Evolutionary conservation across 2,113 vertebrate species (phyloP).

Genomic region (Cebidichthys violaceus): DNA sequence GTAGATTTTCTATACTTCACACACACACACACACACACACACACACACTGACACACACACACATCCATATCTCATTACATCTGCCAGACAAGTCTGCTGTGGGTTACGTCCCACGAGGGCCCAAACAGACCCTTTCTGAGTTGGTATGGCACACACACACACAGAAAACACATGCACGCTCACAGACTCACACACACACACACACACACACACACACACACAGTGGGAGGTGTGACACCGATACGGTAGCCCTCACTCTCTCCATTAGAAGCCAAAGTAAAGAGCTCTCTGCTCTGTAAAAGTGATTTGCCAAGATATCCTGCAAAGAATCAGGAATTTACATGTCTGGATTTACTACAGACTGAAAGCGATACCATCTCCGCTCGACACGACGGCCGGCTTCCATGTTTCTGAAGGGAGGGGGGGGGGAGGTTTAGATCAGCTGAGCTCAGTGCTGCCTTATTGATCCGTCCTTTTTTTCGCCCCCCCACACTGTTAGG

Average conservation of each 20-base stretch:
- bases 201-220: slow-evolving; percentile 42
- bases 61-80: slow-evolving; percentile 73
- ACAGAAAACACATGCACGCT: slow-evolving; percentile 11
- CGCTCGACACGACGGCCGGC: slow-evolving; percentile 38
- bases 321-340: slow-evolving; percentile 79
- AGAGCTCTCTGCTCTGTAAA: slow-evolving; percentile 79
- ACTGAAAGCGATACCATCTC: slow-evolving; percentile 71
- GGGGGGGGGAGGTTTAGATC: slow-evolving; percentile 19
- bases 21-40: slow-evolving; percentile 28
- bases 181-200: slow-evolving; percentile 1
- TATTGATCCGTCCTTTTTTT: slow-evolving; percentile 35
- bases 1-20: slow-evolving; percentile 49
- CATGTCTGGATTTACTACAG: slow-evolving; percentile 77
- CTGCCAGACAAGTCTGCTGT: slow-evolving; percentile 75
- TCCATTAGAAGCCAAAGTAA: slow-evolving; percentile 79
- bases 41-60: slow-evolving; percentile 31
- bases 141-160: slow-evolving; percentile 37
- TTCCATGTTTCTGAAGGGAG: slow-evolving; percentile 31
- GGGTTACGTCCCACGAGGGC: slow-evolving; percentile 65
- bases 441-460: slow-evolving; percentile 35
- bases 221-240: slow-evolving; percentile 68
- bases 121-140: slow-evolving; percentile 63
- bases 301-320: slow-evolving; percentile 81
- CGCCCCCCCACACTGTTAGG: slow-evolving; percentile 78
- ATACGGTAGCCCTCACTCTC: slow-evolving; percentile 73